Percentiles rank a stretch among this genome's conserved stretches.
phyloP scores from a whole-genome alignment of 2,113 vertebrate genomes.

The Carassius carassius region DNA sequence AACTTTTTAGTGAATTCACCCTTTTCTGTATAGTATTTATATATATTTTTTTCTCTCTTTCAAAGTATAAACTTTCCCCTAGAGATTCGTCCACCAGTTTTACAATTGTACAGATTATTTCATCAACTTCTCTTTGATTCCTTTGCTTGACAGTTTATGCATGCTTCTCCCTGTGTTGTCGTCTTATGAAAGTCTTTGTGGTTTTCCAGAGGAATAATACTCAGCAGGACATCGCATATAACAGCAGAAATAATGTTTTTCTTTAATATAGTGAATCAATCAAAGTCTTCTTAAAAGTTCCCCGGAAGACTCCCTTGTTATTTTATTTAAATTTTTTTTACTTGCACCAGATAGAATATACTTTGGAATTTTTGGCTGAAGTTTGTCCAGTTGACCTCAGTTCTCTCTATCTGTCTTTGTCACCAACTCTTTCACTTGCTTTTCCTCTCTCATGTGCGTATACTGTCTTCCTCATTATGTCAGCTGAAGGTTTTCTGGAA shows the following conservation, averaged over 20 bases:
- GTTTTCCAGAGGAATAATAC: conserved; percentile 46
- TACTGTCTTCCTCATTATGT: conserved; percentile 37
- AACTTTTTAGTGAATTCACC: not conserved
- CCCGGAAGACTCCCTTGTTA: conserved; percentile 11
- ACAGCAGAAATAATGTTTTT: conserved; percentile 55
- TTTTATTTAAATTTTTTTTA: conserved; percentile 14
- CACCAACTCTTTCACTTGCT: conserved; percentile 42
- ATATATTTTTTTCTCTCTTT: not conserved
- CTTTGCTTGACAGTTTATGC: conserved; percentile 37
- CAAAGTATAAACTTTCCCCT: not conserved
- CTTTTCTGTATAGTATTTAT: not conserved
- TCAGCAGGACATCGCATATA: conserved; percentile 43
- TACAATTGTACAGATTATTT: conserved; percentile 29
- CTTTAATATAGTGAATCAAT: conserved; percentile 55
- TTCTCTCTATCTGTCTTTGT: conserved; percentile 43
- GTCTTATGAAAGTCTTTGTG: conserved; percentile 36
- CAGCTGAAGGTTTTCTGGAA: conserved; percentile 60
- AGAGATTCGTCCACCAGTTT: conserved; percentile 18
- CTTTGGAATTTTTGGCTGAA: conserved; percentile 42
- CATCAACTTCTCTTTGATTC: conserved; percentile 5
- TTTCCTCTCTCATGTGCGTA: not conserved
- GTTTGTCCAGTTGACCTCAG: conserved; percentile 44
- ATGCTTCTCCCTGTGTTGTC: conserved; percentile 36
- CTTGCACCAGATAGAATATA: conserved; percentile 21
- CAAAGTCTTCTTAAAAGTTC: conserved; percentile 47